A percentile compares a stretch with the other conserved stretches of the same genome.
These are phyloP conservation scores for Myopa tessellatipennis DNA, from an alignment of 2,888 invertebrate genomes.

Conservation along the genomic window DNA sequence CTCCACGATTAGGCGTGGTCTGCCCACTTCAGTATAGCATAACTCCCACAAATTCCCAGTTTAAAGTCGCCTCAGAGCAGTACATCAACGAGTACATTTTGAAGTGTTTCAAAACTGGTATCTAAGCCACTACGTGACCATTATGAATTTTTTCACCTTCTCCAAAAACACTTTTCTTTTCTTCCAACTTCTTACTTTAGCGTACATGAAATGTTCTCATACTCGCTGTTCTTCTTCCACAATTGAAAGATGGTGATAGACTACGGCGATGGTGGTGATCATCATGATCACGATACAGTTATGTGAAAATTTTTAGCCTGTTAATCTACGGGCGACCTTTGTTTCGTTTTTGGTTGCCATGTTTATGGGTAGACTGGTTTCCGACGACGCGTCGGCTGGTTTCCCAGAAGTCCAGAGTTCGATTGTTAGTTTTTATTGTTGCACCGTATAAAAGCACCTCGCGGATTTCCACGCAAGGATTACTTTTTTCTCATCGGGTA, in stretches of 20 bases:
- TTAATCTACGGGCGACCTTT: background rate
- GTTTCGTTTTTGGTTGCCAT: background rate
- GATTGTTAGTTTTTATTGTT: constrained; percentile 37
- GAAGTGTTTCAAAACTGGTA: no score
- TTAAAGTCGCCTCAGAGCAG: no score
- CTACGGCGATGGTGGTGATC: background rate
- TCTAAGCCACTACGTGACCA: no score
- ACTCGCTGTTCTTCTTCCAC: no score
- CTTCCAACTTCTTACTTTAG: no score
- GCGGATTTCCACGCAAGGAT: constrained; percentile 32
- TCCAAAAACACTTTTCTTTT: no score
- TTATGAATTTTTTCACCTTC: no score
- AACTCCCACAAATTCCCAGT: no score
- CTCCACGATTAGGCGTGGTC: no score
- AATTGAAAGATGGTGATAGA: background rate
- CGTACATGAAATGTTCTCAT: no score
- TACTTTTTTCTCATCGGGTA: background rate
- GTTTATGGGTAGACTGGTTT: background rate
- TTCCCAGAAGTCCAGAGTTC: constrained; percentile 30
- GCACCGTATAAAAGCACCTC: constrained; percentile 9
- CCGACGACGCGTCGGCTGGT: background rate
- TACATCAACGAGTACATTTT: no score
- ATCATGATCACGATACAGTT: constrained; percentile 1
- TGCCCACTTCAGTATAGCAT: no score
- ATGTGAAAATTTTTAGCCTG: constrained; percentile 1